Conservation (phyloP, 2,113 vertebrate genomes). For the Isichthys henryi region DNA sequence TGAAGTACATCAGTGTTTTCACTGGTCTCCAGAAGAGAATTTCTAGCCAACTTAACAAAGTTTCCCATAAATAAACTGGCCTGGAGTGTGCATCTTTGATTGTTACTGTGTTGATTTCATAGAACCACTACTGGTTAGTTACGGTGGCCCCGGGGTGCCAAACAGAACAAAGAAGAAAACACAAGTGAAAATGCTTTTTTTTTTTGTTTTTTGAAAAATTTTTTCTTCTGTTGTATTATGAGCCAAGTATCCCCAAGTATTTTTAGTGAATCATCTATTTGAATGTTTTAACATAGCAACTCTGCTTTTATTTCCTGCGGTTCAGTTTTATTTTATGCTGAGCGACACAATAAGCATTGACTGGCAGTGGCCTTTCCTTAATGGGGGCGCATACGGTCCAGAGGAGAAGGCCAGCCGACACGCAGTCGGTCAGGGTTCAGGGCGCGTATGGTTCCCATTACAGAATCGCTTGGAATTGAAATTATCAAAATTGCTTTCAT, state of each 20-base stretch:
- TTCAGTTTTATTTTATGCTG: neutral
- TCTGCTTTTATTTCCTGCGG: neutral
- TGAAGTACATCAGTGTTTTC: slow-evolving; percentile 58
- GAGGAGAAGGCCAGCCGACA: neutral
- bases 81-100: neutral
- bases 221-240: neutral
- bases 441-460: neutral
- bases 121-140: neutral
- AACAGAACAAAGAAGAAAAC: neutral
- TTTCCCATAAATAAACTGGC: neutral
- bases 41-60: slow-evolving; percentile 9
- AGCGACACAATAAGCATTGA: neutral
- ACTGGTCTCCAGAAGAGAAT: slow-evolving; percentile 43
- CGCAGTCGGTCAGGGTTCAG: neutral
- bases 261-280: neutral
- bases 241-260: neutral
- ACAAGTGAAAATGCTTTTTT: neutral
- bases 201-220: neutral
- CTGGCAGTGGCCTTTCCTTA: neutral
- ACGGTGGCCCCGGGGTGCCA: neutral
- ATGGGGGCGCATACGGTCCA: neutral
- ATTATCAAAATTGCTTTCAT: slow-evolving; percentile 9
- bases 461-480: neutral
- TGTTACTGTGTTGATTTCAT: neutral
- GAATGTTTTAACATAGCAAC: neutral